A percentile compares a stretch with the other conserved stretches of the same genome.
Conservation (phyloP, 2,113 vertebrate species). For the Indicator indicator region DNA sequence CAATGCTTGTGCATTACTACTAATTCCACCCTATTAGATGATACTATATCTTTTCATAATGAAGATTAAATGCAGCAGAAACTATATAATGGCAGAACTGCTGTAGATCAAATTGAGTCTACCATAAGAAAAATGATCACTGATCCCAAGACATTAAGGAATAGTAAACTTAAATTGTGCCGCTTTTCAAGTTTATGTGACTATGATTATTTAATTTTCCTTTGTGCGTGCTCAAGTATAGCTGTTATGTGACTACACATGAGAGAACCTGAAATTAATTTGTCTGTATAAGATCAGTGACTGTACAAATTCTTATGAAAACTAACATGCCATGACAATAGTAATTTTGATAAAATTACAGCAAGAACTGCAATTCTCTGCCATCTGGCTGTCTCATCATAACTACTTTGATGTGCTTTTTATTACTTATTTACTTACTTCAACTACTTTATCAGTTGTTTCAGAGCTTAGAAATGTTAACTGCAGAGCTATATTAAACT, state of each 20-base stretch:
- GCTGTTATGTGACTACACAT: conserved; percentile 84
- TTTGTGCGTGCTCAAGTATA: conserved; percentile 84
- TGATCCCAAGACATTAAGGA: conserved; percentile 78
- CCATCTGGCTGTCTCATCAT: conserved; percentile 84
- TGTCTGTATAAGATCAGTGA: conserved; percentile 86
- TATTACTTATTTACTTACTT: conserved; percentile 83
- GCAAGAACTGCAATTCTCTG: conserved; percentile 80
- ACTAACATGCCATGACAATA: conserved; percentile 87
- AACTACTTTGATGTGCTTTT: conserved; percentile 81
- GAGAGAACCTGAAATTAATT: conserved; percentile 88
- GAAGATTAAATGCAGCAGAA: conserved; percentile 77
- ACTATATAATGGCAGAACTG: conserved; percentile 69
- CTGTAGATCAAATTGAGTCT: conserved; percentile 76
- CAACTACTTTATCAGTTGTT: conserved; percentile 71
- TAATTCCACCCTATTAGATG: conserved; percentile 74
- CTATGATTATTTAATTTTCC: conserved; percentile 87
- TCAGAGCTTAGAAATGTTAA: conserved; percentile 54
- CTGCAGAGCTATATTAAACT: conserved; percentile 34
- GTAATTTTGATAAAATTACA: conserved; percentile 87
- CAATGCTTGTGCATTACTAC: conserved; percentile 66
- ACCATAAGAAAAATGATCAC: conserved; percentile 76
- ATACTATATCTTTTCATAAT: conserved; percentile 72
- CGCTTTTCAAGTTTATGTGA: conserved; percentile 81
- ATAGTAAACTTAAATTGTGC: conserved; percentile 81
- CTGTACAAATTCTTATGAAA: conserved; percentile 85